Percentiles rank a stretch among this genome's conserved stretches.
phyloP scores from a whole-genome alignment of 2,888 invertebrate species.

The Netelia virgata region DNA sequence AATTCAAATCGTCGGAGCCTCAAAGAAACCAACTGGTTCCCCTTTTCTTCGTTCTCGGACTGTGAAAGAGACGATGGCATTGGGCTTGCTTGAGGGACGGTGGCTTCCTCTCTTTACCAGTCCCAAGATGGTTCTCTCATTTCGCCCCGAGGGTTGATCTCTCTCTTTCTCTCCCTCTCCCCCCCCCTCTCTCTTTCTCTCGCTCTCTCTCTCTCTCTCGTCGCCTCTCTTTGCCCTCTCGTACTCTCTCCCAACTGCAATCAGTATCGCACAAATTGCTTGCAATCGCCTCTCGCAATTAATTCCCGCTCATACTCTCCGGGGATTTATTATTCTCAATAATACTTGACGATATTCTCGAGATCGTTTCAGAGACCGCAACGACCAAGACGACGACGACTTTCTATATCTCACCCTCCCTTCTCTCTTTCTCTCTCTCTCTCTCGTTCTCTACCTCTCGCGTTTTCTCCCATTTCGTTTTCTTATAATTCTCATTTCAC shows the following conservation, averaged over 20 bases:
- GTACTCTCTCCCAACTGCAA: constrained; percentile 73
- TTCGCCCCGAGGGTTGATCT: constrained; percentile 24
- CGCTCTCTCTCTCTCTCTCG: constrained; percentile 51
- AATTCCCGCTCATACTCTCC: constrained; percentile 80
- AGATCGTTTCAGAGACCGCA: constrained; percentile 56
- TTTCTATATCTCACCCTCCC: constrained; percentile 30
- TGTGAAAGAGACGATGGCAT: constrained; percentile 38
- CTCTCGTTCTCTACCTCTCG: not conserved
- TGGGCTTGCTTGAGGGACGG: constrained; percentile 23
- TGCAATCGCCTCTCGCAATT: constrained; percentile 81
- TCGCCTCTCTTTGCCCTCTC: constrained; percentile 10
- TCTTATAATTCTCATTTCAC: constrained; percentile 55
- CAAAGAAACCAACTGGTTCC: constrained; percentile 74
- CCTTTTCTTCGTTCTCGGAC: constrained; percentile 57
- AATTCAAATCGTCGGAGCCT: constrained; percentile 80
- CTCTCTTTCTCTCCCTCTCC: not conserved
- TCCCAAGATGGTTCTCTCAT: constrained; percentile 58
- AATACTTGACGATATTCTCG: constrained; percentile 67
- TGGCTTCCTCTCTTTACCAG: constrained; percentile 47
- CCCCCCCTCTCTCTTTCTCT: not conserved
- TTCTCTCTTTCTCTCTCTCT: not conserved
- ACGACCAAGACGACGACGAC: constrained; percentile 33
- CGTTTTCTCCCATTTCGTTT: constrained; percentile 44
- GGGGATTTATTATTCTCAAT: constrained; percentile 72
- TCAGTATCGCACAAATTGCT: constrained; percentile 82